Conservation (phyloP, 92 coral and sea anemone genomes). For the Epizoanthus ramosus region DNA sequence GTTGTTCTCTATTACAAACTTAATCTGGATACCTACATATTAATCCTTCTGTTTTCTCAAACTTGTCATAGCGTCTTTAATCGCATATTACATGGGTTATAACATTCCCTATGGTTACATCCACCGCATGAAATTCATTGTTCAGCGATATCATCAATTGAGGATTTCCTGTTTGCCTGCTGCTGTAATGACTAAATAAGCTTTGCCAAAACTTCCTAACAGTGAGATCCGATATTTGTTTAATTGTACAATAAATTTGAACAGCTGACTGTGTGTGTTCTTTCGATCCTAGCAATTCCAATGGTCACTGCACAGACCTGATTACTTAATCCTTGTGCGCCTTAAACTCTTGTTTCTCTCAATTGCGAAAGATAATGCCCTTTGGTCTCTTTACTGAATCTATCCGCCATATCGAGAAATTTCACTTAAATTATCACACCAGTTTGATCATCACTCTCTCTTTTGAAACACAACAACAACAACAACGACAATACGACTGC, state of each 20-base stretch:
- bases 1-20: not conserved
- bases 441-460: too few relatives aligned
- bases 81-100: not conserved
- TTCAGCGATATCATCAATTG: not conserved
- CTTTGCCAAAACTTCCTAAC: constrained; percentile 16
- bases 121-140: constrained; percentile 21
- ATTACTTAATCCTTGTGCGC: too few relatives aligned
- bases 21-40: not conserved
- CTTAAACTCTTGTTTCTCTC: too few relatives aligned
- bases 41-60: not conserved
- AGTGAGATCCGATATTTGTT: not conserved
- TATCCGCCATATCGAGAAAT: too few relatives aligned
- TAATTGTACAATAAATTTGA: not conserved
- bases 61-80: not conserved
- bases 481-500: too few relatives aligned
- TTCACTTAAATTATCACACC: too few relatives aligned
- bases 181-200: constrained; percentile 29
- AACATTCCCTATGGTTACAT: not conserved
- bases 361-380: too few relatives aligned
- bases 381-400: too few relatives aligned
- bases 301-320: not conserved
- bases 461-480: too few relatives aligned
- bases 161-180: constrained; percentile 24
- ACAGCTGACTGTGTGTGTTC: not conserved
- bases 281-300: not conserved